phyloP scores from a whole-genome alignment of 2,888 invertebrate genomes.

The Cynaeus angustus region DNA sequence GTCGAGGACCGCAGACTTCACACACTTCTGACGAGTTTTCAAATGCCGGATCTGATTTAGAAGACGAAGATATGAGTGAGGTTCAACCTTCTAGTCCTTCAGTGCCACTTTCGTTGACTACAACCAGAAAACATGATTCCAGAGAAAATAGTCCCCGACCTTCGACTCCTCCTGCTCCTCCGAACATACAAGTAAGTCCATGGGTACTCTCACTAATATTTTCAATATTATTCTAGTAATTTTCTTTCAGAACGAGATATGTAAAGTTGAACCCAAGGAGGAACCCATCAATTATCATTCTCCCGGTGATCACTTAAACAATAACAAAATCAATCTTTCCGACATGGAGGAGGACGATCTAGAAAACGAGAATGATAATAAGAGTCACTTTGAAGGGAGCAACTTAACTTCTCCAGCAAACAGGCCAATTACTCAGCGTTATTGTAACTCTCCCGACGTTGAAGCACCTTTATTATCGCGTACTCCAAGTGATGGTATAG shows the following conservation, averaged over 20 bases:
- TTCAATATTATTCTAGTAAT: conserved; percentile 50
- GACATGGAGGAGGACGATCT: conserved; percentile 75
- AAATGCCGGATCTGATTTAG: conserved; percentile 79
- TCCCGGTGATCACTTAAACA: conserved; percentile 76
- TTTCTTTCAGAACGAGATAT: conserved; percentile 65
- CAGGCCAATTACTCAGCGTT: conserved; percentile 62
- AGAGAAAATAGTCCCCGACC: conserved; percentile 74
- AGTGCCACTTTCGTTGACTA: conserved; percentile 82
- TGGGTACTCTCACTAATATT: conserved; percentile 32
- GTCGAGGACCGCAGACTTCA: conserved; percentile 74
- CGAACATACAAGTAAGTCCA: conserved; percentile 68
- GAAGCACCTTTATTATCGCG: conserved; percentile 64
- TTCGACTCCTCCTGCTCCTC: conserved; percentile 60
- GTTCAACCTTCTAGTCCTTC: conserved; percentile 79
- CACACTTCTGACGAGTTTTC: conserved; percentile 81
- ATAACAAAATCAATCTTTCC: conserved; percentile 73
- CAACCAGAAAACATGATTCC: conserved; percentile 75
- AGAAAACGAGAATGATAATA: conserved; percentile 66
- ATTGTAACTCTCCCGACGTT: conserved; percentile 66
- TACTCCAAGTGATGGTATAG: conserved; percentile 67
- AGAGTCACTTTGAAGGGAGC: conserved; percentile 60
- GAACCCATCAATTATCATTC: conserved; percentile 69
- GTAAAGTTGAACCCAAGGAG: conserved; percentile 67
- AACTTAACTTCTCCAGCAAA: conserved; percentile 59
- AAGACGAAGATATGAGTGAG: conserved; percentile 77